Conservation (phyloP, 2,888 invertebrate species). For the Liodrosophila aerea region DNA sequence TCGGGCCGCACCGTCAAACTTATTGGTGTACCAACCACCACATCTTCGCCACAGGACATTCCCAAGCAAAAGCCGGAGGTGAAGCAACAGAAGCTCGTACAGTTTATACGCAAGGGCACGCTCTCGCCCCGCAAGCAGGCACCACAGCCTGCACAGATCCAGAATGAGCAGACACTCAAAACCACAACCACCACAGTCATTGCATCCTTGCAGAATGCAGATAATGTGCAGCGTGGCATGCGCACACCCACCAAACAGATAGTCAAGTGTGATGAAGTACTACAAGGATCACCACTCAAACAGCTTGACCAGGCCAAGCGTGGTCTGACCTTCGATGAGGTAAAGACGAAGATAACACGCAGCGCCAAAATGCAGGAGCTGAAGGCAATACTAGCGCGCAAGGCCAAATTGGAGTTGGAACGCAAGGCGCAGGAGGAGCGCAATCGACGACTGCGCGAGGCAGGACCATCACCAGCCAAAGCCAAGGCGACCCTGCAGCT, state of each 20-base stretch:
- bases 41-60: slow-evolving; percentile 45
- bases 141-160: slow-evolving; percentile 21
- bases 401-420: slow-evolving; percentile 87
- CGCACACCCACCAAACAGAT: slow-evolving; percentile 80
- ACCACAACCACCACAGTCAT: slow-evolving; percentile 46
- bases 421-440: slow-evolving; percentile 82
- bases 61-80: slow-evolving; percentile 60
- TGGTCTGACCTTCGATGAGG: slow-evolving; percentile 87
- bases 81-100: slow-evolving; percentile 76
- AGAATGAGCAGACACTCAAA: slow-evolving; percentile 67
- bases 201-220: slow-evolving; percentile 70
- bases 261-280: slow-evolving; percentile 83
- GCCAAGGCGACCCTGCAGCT: slow-evolving; percentile 82
- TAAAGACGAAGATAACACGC: slow-evolving; percentile 86
- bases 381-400: slow-evolving; percentile 86
- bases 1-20: slow-evolving; percentile 77
- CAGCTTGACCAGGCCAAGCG: slow-evolving; percentile 81
- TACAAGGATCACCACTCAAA: slow-evolving; percentile 66
- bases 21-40: slow-evolving; percentile 60
- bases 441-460: slow-evolving; percentile 76
- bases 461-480: slow-evolving; percentile 64
- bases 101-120: slow-evolving; percentile 81
- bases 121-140: slow-evolving; percentile 80
- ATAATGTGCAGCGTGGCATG: slow-evolving; percentile 76
- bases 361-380: slow-evolving; percentile 88